phyloP scores from a whole-genome alignment of 2,888 invertebrate species.

The Nymphalis c-album region DNA sequence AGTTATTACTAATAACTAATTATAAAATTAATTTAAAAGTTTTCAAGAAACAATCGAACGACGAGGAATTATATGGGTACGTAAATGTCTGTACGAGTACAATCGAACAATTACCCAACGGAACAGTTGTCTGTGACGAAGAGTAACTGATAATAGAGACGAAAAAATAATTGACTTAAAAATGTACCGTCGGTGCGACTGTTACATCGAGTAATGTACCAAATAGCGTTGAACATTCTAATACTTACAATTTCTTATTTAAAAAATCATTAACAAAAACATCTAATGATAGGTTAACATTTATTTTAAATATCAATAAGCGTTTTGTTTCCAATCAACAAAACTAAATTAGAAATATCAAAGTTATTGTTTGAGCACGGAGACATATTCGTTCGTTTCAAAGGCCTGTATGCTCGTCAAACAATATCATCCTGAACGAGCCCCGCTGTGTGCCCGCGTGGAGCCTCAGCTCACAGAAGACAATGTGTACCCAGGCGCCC shows the following conservation, averaged over 20 bases:
- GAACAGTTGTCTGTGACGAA: not conserved
- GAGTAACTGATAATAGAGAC: not conserved
- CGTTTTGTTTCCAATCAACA: not conserved
- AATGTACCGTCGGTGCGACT: slow-evolving; percentile 8
- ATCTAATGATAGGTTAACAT: too few species aligned
- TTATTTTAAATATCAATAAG: too few species aligned
- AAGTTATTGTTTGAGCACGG: slow-evolving; percentile 4
- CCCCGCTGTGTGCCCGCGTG: slow-evolving; percentile 3
- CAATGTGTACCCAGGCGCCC: not conserved
- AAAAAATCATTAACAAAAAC: too few species aligned
- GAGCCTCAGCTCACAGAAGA: not conserved
- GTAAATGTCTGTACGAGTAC: too few species aligned
- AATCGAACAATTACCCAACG: too few species aligned
- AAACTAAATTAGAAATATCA: not conserved
- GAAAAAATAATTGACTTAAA: slow-evolving; percentile 5
- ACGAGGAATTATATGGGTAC: too few species aligned
- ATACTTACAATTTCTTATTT: too few species aligned
- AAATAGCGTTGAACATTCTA: too few species aligned
- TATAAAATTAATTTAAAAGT: too few species aligned
- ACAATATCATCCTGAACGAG: slow-evolving; percentile 12
- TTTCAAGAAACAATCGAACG: too few species aligned
- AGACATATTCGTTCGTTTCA: slow-evolving; percentile 11
- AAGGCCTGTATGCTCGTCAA: slow-evolving; percentile 20
- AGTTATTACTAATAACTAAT: too few species aligned
- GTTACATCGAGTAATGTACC: slow-evolving; percentile 15